These are phyloP conservation scores for Spilosoma lubricipeda DNA, from an alignment of 2,888 invertebrate species.

Conservation along the genomic window DNA sequence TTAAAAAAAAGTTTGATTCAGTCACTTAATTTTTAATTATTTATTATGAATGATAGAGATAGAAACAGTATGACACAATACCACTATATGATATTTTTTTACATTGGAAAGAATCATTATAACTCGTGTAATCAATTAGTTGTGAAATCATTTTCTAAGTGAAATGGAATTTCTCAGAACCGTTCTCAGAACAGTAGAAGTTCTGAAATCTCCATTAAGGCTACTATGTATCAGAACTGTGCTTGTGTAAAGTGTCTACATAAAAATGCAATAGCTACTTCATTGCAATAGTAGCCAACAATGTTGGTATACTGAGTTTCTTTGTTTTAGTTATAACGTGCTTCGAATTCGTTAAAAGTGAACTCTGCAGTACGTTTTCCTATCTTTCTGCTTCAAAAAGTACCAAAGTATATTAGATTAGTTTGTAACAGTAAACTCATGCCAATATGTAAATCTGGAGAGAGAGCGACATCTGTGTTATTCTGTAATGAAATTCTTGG, in stretches of 20 bases:
- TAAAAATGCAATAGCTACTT: neutral
- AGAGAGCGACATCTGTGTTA: no score
- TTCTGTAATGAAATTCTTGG: no score
- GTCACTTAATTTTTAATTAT: no score
- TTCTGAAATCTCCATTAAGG: neutral
- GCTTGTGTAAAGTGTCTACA: neutral
- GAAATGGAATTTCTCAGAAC: no score
- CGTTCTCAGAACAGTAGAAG: no score
- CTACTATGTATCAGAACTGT: neutral
- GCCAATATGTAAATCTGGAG: neutral
- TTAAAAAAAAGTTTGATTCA: no score
- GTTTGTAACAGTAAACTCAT: neutral
- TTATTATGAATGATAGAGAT: no score
- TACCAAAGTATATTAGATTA: neutral
- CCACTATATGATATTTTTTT: no score
- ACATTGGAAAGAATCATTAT: no score
- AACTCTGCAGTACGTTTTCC: neutral
- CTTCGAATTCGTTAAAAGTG: neutral
- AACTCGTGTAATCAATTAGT: no score
- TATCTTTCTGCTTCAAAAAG: neutral
- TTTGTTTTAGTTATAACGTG: constrained; percentile 8
- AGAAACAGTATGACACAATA: no score
- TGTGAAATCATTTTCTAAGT: no score
- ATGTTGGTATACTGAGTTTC: neutral
- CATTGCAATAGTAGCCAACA: neutral